Conservation (phyloP, 2,113 vertebrate genomes). For the Poeciliopsis turrubarensis region DNA sequence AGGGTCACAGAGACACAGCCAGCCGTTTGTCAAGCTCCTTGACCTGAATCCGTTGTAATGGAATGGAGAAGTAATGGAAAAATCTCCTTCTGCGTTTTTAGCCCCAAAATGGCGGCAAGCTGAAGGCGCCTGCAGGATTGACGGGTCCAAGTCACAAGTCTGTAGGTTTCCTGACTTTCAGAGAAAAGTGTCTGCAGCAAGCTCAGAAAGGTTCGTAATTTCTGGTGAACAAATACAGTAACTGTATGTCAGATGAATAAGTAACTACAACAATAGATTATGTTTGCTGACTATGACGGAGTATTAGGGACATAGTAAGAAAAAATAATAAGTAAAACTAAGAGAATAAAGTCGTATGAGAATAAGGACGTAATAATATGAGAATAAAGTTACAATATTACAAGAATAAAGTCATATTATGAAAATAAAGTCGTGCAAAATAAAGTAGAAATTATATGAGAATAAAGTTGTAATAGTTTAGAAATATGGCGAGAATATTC, state of each 20-base stretch:
- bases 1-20: conserved; percentile 51
- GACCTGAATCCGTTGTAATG: conserved; percentile 70
- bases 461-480: too few relatives aligned
- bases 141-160: not conserved
- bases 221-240: not conserved
- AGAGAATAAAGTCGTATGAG: too few relatives aligned
- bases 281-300: not conserved
- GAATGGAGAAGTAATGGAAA: conserved; percentile 51
- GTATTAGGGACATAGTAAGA: too few relatives aligned
- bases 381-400: too few relatives aligned
- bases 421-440: too few relatives aligned
- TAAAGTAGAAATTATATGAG: too few relatives aligned
- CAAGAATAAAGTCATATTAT: too few relatives aligned
- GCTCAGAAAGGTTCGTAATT: not conserved
- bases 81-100: conserved; percentile 12
- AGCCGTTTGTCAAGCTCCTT: conserved; percentile 67
- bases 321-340: too few relatives aligned
- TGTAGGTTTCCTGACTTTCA: not conserved
- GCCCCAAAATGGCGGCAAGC: conserved; percentile 29
- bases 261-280: not conserved
- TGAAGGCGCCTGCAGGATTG: not conserved
- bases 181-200: not conserved
- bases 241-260: not conserved
- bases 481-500: too few relatives aligned
- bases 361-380: too few relatives aligned